These are phyloP conservation scores for Erebia palarica DNA, from an alignment of 2,888 invertebrate species.

Conservation along the genomic window DNA sequence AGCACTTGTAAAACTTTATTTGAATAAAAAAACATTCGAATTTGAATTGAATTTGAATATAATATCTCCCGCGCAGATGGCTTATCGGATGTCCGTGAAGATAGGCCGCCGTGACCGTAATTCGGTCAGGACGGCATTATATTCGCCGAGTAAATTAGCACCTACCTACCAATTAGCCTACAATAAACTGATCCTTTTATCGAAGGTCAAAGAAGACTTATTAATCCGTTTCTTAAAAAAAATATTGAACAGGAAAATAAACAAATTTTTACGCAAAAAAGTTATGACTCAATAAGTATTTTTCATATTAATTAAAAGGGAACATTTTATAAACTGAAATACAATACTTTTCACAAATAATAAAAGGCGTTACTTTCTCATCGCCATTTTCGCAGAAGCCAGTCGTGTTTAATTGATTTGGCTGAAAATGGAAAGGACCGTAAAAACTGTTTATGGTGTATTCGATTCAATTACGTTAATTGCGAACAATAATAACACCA, in stretches of 20 bases:
- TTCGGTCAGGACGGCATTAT: too few species aligned
- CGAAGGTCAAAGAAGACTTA: not conserved
- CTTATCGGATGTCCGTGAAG: too few species aligned
- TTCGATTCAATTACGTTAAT: constrained; percentile 31
- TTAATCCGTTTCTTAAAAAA: not conserved
- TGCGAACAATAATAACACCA: constrained; percentile 21
- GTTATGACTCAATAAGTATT: not conserved
- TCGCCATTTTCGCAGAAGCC: constrained; percentile 24
- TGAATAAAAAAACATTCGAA: too few species aligned
- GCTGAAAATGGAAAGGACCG: constrained; percentile 23
- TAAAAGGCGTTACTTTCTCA: constrained; percentile 8
- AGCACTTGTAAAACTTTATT: too few species aligned
- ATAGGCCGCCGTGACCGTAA: too few species aligned
- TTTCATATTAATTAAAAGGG: constrained; percentile 4
- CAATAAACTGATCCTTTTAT: too few species aligned
- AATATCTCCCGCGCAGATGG: too few species aligned
- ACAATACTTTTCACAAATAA: constrained; percentile 9
- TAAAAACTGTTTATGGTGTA: constrained; percentile 27
- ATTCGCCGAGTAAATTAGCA: not conserved
- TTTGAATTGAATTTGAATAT: too few species aligned
- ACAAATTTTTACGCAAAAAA: not conserved
- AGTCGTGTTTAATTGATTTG: constrained; percentile 19
- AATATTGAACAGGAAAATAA: not conserved
- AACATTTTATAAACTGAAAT: not conserved
- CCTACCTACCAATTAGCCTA: too few species aligned